Conservation (phyloP, 2,888 invertebrate genomes). For the Hydroisotoma schaefferi region DNA sequence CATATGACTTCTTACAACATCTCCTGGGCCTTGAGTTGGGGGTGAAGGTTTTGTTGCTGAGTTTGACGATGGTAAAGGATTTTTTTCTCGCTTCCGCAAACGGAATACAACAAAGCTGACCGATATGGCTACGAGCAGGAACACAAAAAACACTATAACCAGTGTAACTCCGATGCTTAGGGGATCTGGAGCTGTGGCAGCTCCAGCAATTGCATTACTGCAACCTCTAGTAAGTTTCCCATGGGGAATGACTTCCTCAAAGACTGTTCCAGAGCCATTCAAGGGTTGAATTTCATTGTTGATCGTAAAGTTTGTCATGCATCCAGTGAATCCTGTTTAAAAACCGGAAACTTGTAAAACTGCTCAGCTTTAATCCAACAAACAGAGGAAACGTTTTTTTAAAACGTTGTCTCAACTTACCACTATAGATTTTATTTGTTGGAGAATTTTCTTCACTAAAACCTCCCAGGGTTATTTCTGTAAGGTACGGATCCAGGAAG, state of each 20-base stretch:
- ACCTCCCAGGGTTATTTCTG: slow-evolving; percentile 75
- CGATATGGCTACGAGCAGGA: slow-evolving; percentile 80
- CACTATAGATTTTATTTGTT: slow-evolving; percentile 41
- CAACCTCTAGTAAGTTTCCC: slow-evolving; percentile 75
- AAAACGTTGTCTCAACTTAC: slow-evolving; percentile 26
- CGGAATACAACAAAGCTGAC: slow-evolving; percentile 91
- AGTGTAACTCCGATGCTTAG: slow-evolving; percentile 88
- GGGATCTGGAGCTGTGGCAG: slow-evolving; percentile 76
- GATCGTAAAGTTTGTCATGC: slow-evolving; percentile 81
- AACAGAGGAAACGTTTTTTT: background rate
- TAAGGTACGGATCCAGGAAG: slow-evolving; percentile 85
- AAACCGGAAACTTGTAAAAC: slow-evolving; percentile 2
- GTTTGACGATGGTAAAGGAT: slow-evolving; percentile 57
- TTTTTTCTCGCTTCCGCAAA: slow-evolving; percentile 79
- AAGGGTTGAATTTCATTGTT: slow-evolving; percentile 87
- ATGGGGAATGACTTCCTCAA: slow-evolving; percentile 64
- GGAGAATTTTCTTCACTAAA: slow-evolving; percentile 54
- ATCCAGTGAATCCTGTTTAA: slow-evolving; percentile 72
- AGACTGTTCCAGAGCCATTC: slow-evolving; percentile 79
- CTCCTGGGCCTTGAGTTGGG: slow-evolving; percentile 61
- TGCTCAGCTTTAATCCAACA: background rate
- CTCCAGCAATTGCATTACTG: slow-evolving; percentile 66
- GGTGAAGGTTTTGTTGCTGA: slow-evolving; percentile 42
- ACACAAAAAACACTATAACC: slow-evolving; percentile 89
- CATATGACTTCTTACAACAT: slow-evolving; percentile 71